Evolutionary conservation across 2,888 invertebrate genomes (phyloP), one percentile per base, ranked within the genome.

Genomic region (Malthinus seriepunctatus): DNA sequence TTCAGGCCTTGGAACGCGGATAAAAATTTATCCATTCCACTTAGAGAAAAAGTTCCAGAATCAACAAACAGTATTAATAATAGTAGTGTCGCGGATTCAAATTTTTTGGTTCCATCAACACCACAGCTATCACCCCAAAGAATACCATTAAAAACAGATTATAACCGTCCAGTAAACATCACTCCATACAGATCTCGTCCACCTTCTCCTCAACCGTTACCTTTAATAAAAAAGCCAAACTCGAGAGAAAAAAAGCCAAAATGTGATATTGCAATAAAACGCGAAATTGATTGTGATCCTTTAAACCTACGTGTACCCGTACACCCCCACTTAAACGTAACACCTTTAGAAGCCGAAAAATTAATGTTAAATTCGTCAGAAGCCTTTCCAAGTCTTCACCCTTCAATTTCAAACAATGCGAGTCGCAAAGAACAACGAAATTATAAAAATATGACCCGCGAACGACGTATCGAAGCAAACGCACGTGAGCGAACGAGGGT

Each of bases 381-480:
- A 47, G 66, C 68, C 3, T 78, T 78, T 66, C 78, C 78, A 1
- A 62, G 60, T 49, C 49, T 49, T 10, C 60, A 51, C 39, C 46
- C 37, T 11, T 51, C 46, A 34, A 8, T 32, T 5, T 42, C 48
- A 14, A 51, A 35, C 34, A 58, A 9, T 2, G 45, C 46, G 6
- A 51, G 45, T 11, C 75, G 80, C 53, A 81, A 86, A 52, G 88
- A 91, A 63, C 91, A 93, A 72, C 83, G 93, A 64, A 95, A 95
- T 76, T 96, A 96, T 79, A 96, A 96, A 75, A 96, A 95, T 76
- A 95, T 96, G 95, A 96, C 93, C 0, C 83, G 94, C 12, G 95
- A 95, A 75, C 81, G 96, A 66, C 83, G 96, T 64, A 93, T 96
- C 73, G 96, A 97, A 76, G 96, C 96, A 0, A 97, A 97, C 74